Evolutionary conservation across 2,113 vertebrate genomes (phyloP), one percentile per base, ranked within the genome.

Genomic region (Pleuronectes platessa): DNA sequence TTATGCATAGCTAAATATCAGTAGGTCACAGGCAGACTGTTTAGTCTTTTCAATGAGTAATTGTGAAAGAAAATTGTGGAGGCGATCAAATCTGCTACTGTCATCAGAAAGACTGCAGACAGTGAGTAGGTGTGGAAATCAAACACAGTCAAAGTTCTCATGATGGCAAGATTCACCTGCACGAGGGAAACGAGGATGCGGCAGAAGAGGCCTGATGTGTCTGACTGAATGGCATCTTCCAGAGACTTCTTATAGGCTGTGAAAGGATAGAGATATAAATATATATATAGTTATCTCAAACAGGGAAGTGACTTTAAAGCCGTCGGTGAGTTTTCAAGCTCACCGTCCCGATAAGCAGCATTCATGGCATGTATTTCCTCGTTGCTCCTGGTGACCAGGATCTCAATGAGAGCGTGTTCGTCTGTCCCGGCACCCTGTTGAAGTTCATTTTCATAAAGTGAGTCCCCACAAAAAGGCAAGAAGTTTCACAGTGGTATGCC

Each of bases 361-460:
- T 95, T 96, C 95, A 99, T 97, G 64, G 94, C 96, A 0, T 61
- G 85, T 61, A 99, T 97, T 88, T 99, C 94, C 17, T 91, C 90
- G 26, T 99, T 98, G 93, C 89, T 96, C 84, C 97, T 93, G 0
- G 97, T 97, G 64, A 96, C 95, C 84, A 99, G 91, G 87, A 99
- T 98, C 93, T 99, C 98, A 0, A 98, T 97, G 67, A 99, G 94
- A 71, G 95, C 62, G 0, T 96, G 96, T 85, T 99, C 98, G 23
- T 99, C 97, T 0, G 98, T 99, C 60, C 98, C 98, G 0, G 95
- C 96, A 0, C 98, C 98, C 98, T 99, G 84, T 20, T 78, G 18
- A 74, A 31, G 74, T 5, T 0, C 4, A 13, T 18, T 68, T 37
- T 17, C 15, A 37, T 42, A 9, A 18, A 61, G 18, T 15, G 23